Percentiles rank a stretch among this genome's conserved stretches.
Evolutionary conservation across 2,113 vertebrate species (phyloP).

Genomic region (Aptenodytes patagonicus): DNA sequence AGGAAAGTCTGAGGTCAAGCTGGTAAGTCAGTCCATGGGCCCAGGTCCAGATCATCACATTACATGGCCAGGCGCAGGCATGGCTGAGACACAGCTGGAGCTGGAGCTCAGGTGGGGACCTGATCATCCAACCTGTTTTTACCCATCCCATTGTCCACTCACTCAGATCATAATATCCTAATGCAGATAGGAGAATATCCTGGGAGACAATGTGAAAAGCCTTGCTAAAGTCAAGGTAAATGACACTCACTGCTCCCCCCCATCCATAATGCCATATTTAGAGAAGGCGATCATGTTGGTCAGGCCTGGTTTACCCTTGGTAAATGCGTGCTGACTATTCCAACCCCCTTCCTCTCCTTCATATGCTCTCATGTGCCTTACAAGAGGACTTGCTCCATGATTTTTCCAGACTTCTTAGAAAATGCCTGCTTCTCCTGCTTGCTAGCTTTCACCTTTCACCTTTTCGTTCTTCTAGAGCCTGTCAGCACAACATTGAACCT

Average conservation of each 20-base stretch:
- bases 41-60: too few species aligned
- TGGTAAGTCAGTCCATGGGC: too few species aligned
- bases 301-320: neutral
- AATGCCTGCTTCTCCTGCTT: neutral
- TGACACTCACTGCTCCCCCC: neutral
- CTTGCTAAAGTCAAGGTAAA: neutral
- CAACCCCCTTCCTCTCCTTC: too few species aligned
- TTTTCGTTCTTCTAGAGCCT: neutral
- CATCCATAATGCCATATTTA: neutral
- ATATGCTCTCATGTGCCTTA: neutral
- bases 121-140: neutral
- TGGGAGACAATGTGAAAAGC: neutral
- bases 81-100: too few species aligned
- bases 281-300: neutral
- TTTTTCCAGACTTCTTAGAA: neutral
- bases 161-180: neutral
- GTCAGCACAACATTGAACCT: too few species aligned
- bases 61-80: too few species aligned
- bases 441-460: neutral
- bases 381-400: neutral
- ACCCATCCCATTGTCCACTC: neutral
- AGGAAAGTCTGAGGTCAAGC: neutral
- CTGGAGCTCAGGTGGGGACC: too few species aligned
- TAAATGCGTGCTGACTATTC: neutral
- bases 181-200: neutral